A percentile compares a stretch with the other conserved stretches of the same genome.
phyloP scores from a whole-genome alignment of 2,797 vertebrate species.

The Paratrypauchen microcephalus region DNA sequence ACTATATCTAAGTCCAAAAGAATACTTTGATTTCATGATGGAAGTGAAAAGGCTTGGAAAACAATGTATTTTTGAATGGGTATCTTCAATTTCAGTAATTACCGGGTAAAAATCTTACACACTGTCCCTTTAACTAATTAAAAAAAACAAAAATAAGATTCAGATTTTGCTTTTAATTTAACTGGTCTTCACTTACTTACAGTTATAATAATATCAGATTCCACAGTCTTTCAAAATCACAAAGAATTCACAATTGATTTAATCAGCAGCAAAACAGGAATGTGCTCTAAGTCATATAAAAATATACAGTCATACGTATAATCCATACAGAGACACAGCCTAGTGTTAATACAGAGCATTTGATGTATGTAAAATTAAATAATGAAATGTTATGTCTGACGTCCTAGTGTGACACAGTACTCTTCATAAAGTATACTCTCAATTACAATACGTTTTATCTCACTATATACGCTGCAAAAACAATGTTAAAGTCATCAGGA shows the following conservation, averaged over 20 bases:
- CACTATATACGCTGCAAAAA: not conserved
- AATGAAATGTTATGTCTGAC: constrained; percentile 20
- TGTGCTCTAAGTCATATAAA: constrained; percentile 43
- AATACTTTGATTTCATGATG: too few relatives aligned
- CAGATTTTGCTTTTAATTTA: too few relatives aligned
- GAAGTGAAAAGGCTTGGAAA: too few relatives aligned
- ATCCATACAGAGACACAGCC: constrained; percentile 38
- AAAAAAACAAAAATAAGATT: too few relatives aligned
- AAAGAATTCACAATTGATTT: constrained; percentile 25
- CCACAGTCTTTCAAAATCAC: constrained; percentile 20
- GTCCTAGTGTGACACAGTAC: constrained; percentile 11
- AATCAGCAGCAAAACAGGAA: constrained; percentile 69
- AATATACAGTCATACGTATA: constrained; percentile 27
- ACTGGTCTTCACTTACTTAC: too few relatives aligned
- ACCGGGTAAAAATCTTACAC: too few relatives aligned
- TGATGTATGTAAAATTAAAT: constrained; percentile 44
- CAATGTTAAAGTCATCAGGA: too few relatives aligned
- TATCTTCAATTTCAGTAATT: too few relatives aligned
- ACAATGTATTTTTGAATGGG: too few relatives aligned
- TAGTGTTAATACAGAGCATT: constrained; percentile 61
- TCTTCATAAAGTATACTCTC: not conserved
- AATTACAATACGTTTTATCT: not conserved
- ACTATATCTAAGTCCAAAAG: too few relatives aligned
- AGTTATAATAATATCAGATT: not conserved
- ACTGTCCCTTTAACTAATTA: too few relatives aligned